Evolutionary conservation across 2,888 invertebrate genomes (phyloP).

Genomic region (Achlya flavicornis): DNA sequence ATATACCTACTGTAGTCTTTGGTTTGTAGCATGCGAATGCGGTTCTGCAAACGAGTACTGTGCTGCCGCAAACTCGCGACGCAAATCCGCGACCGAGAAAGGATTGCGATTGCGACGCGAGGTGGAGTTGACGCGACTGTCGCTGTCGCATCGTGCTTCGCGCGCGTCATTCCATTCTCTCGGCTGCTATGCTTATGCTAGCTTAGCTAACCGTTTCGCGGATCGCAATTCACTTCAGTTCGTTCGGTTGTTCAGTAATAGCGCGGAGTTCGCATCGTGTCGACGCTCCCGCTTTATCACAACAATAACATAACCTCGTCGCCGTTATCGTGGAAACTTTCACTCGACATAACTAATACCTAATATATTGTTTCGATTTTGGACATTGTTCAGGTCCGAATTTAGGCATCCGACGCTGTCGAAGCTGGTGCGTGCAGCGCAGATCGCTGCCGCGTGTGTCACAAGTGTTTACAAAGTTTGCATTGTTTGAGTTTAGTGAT

Average conservation of each 20-base stretch:
- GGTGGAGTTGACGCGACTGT: too few species aligned
- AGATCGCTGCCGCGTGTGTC: conserved; percentile 44
- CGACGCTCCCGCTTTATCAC: conserved; percentile 48
- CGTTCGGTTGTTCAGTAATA: conserved; percentile 48
- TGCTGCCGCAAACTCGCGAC: not conserved
- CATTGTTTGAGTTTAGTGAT: conserved; percentile 59
- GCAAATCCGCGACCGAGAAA: not conserved
- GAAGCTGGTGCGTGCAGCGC: conserved; percentile 18
- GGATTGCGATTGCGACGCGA: not conserved
- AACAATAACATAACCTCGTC: conserved; percentile 73
- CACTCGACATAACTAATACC: conserved; percentile 38
- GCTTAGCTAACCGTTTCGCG: conserved; percentile 40
- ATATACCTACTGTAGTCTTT: too few species aligned
- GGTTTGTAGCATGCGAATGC: not conserved
- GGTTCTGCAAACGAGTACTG: not conserved
- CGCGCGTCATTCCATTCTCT: conserved; percentile 24
- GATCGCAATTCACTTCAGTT: conserved; percentile 45
- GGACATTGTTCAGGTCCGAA: conserved; percentile 12
- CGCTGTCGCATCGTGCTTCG: conserved; percentile 11
- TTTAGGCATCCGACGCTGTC: not conserved
- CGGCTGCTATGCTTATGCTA: conserved; percentile 1
- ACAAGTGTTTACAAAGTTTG: conserved; percentile 67
- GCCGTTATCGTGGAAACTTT: conserved; percentile 62
- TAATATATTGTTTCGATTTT: conserved; percentile 14
- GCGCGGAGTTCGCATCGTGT: conserved; percentile 51